These are phyloP conservation scores for Rhinogobio ventralis DNA, from an alignment of 2,797 vertebrate species.

Conservation along the genomic window DNA sequence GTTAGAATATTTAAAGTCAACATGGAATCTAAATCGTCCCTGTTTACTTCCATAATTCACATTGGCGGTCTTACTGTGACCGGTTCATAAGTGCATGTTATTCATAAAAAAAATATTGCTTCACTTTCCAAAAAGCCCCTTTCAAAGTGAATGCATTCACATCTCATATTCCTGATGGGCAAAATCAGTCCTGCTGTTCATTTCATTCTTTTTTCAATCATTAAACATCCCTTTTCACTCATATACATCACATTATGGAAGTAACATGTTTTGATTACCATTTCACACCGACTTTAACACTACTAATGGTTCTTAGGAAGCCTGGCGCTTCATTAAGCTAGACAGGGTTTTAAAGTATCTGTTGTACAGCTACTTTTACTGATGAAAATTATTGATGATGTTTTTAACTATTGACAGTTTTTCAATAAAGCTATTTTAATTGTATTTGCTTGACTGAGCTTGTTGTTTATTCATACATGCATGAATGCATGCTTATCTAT, in stretches of 20 bases:
- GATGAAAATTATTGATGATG: background rate
- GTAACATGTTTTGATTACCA: background rate
- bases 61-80: background rate
- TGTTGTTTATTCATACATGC: background rate
- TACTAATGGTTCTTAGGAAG: slow-evolving; percentile 47
- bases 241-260: background rate
- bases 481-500: background rate
- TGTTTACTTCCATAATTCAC: slow-evolving; percentile 1
- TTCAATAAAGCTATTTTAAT: slow-evolving; percentile 22
- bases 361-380: slow-evolving; percentile 2
- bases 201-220: background rate
- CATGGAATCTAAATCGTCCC: background rate
- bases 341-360: slow-evolving; percentile 16
- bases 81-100: background rate
- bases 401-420: slow-evolving; percentile 22
- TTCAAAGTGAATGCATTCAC: background rate
- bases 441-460: slow-evolving; percentile 3
- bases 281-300: slow-evolving; percentile 27
- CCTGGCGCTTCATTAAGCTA: slow-evolving; percentile 51
- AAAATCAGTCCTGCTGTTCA: too few species aligned
- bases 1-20: slow-evolving; percentile 16
- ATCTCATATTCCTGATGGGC: too few species aligned
- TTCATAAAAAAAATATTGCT: background rate
- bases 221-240: background rate
- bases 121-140: background rate